Evolutionary conservation across 2,113 vertebrate genomes (phyloP).

Genomic region (Heterotilapia buettikoferi): DNA sequence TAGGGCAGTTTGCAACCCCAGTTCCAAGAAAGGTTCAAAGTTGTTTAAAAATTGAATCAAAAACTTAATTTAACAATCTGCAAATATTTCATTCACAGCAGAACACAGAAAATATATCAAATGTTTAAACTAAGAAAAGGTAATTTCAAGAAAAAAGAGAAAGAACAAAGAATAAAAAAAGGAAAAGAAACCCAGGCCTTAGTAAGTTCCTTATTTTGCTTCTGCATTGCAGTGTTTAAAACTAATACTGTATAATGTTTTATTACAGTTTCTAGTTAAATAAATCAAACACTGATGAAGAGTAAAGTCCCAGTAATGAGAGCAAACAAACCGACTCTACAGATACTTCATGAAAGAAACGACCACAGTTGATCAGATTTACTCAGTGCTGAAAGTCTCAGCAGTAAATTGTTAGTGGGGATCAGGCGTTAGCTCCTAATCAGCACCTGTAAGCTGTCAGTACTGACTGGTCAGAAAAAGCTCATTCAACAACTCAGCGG

Average conservation of each 20-base stretch:
- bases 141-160: neutral
- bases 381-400: too few species aligned
- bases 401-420: too few species aligned
- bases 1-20: neutral
- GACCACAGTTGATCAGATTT: too few species aligned
- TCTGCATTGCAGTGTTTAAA: neutral
- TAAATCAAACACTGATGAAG: neutral
- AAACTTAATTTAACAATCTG: neutral
- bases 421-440: too few species aligned
- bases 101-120: neutral
- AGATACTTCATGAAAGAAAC: too few species aligned
- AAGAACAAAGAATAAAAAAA: neutral
- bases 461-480: neutral
- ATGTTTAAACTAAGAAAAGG: rapidly evolving
- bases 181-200: neutral
- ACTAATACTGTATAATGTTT: neutral
- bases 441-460: too few species aligned
- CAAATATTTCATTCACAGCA: neutral
- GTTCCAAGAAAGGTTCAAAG: rapidly evolving
- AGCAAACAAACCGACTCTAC: too few species aligned
- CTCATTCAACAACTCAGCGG: neutral
- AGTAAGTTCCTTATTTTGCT: neutral
- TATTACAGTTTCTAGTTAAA: neutral
- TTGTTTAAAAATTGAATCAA: neutral
- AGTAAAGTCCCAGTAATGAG: too few species aligned